phyloP scores from a whole-genome alignment of 1,140 invertebrate species.

The Nebria ingens region DNA sequence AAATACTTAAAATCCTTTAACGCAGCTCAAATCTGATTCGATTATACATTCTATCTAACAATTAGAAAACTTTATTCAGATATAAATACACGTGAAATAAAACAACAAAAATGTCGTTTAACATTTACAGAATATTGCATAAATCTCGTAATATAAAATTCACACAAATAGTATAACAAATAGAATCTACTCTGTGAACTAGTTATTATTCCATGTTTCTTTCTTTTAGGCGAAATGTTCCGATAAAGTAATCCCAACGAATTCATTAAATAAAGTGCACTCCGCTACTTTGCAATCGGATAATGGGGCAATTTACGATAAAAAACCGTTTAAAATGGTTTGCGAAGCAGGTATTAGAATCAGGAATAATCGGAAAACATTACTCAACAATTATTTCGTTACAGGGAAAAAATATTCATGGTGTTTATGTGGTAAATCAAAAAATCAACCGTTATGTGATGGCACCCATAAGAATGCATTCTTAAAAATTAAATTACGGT shows the following conservation, averaged over 20 bases:
- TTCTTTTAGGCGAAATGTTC: not conserved
- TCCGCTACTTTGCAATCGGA: conserved; percentile 46
- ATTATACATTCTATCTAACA: too few species aligned
- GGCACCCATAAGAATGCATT: conserved; percentile 71
- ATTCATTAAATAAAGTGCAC: conserved; percentile 46
- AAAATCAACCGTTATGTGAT: conserved; percentile 91
- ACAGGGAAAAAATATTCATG: conserved; percentile 77
- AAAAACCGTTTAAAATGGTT: conserved; percentile 74
- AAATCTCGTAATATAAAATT: too few species aligned
- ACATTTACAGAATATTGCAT: too few species aligned
- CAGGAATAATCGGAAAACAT: conserved; percentile 7
- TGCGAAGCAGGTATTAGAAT: conserved; percentile 49
- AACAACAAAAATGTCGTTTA: too few species aligned
- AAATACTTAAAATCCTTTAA: too few species aligned
- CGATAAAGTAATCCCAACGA: conserved; percentile 46
- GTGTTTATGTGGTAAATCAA: conserved; percentile 90
- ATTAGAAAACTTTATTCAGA: too few species aligned
- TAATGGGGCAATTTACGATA: conserved; percentile 72
- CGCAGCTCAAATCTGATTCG: too few species aligned
- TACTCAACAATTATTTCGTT: conserved; percentile 14
- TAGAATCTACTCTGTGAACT: too few species aligned
- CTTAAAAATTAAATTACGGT: conserved; percentile 58
- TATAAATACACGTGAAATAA: too few species aligned
- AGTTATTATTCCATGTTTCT: too few species aligned
- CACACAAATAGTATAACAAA: too few species aligned